Percentiles rank a stretch among this genome's conserved stretches.
Evolutionary conservation across 2,888 invertebrate genomes (phyloP).

Genomic region (Lamellibrachia columna): DNA sequence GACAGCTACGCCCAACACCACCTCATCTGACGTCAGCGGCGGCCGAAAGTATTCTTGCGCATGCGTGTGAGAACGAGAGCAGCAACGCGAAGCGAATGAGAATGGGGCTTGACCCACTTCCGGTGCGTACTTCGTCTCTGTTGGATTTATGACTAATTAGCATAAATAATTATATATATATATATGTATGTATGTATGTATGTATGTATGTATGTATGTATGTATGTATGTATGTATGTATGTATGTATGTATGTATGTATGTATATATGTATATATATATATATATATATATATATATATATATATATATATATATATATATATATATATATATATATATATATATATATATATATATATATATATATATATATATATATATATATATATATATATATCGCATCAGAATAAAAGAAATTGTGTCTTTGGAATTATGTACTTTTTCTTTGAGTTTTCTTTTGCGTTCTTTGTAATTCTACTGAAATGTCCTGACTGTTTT

Average conservation of each 20-base stretch:
- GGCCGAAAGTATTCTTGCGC: conserved; percentile 93
- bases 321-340: no score
- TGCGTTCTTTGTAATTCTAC: background rate
- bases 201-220: no score
- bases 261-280: no score
- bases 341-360: no score
- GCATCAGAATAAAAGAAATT: background rate
- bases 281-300: no score
- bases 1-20: conserved; percentile 89
- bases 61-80: conserved; percentile 96
- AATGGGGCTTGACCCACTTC: conserved; percentile 86
- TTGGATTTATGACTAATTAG: background rate
- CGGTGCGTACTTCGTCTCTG: conserved; percentile 47
- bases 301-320: no score
- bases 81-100: conserved; percentile 97
- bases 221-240: no score
- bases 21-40: conserved; percentile 96
- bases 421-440: background rate
- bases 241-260: no score
- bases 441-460: background rate
- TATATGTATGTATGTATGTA: no score
- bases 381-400: no score
- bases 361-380: no score
- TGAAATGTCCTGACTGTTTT: background rate
- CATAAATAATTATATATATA: background rate